phyloP scores from a whole-genome alignment of 2,113 vertebrate species.

The Ondatra zibethicus region DNA sequence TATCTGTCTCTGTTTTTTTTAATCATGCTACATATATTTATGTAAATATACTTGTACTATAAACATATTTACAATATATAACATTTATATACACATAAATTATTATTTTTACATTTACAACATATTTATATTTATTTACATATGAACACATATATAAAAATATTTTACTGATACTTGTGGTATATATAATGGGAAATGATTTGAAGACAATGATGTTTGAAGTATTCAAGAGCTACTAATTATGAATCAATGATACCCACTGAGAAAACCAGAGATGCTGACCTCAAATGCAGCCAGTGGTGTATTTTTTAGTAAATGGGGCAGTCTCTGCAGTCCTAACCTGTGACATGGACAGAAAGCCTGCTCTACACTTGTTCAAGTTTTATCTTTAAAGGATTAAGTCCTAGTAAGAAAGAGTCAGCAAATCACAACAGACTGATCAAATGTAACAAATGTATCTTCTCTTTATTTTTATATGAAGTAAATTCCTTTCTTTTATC shows the following conservation, averaged over 20 bases:
- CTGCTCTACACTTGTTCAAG: background rate
- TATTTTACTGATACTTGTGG: background rate
- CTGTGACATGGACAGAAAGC: background rate
- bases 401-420: background rate
- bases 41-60: background rate
- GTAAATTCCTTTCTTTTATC: background rate
- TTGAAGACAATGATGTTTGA: background rate
- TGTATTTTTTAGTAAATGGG: background rate
- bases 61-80: background rate
- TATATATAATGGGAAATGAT: background rate
- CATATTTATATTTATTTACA: background rate
- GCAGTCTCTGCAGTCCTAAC: background rate
- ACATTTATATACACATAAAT: background rate
- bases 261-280: background rate
- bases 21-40: background rate
- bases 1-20: no score
- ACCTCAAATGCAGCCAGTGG: no score
- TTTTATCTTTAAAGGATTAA: constrained; percentile 2
- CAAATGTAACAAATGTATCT: background rate
- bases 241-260: background rate
- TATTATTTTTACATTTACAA: background rate
- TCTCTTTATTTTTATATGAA: background rate
- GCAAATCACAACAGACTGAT: background rate
- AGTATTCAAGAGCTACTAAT: background rate
- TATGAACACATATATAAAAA: background rate